phyloP scores from a whole-genome alignment of 2,888 invertebrate genomes.

The Neoscelio sp. region DNA sequence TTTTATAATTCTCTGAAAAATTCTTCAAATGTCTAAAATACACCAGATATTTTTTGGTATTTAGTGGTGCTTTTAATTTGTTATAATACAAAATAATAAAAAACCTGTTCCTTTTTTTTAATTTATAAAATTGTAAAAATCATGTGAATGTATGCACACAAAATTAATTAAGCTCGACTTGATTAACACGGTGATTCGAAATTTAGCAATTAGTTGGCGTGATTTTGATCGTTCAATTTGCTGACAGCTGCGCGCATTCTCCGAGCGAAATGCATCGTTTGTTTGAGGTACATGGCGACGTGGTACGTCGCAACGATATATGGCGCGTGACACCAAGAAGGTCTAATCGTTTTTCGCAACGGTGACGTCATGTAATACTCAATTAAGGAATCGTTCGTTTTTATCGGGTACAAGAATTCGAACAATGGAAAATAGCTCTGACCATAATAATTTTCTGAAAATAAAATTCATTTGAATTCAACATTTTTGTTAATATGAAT shows the following conservation, averaged over 20 bases:
- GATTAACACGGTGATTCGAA: conserved; percentile 70
- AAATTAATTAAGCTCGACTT: neutral
- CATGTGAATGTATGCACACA: too few relatives aligned
- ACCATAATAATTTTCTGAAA: conserved; percentile 91
- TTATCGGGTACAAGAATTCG: conserved; percentile 90
- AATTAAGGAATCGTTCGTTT: conserved; percentile 90
- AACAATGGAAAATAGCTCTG: conserved; percentile 90
- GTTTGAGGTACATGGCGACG: conserved; percentile 84
- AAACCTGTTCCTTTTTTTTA: too few relatives aligned
- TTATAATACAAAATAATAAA: too few relatives aligned
- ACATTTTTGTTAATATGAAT: neutral
- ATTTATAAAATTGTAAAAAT: too few relatives aligned
- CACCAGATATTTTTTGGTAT: too few relatives aligned
- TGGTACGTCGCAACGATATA: conserved; percentile 89
- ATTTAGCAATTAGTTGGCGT: conserved; percentile 72
- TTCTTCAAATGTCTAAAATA: too few relatives aligned
- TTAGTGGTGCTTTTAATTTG: too few relatives aligned
- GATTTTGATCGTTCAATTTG: conserved; percentile 68
- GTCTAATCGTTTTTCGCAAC: conserved; percentile 85
- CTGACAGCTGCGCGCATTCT: conserved; percentile 75
- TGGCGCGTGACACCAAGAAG: conserved; percentile 85
- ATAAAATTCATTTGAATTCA: neutral
- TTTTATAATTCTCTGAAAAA: too few relatives aligned
- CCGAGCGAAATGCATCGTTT: conserved; percentile 71
- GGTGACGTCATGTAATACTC: conserved; percentile 89